Evolutionary conservation across 1,140 invertebrate genomes (phyloP).

Genomic region (Paramacrobiotus metropolitanus): DNA sequence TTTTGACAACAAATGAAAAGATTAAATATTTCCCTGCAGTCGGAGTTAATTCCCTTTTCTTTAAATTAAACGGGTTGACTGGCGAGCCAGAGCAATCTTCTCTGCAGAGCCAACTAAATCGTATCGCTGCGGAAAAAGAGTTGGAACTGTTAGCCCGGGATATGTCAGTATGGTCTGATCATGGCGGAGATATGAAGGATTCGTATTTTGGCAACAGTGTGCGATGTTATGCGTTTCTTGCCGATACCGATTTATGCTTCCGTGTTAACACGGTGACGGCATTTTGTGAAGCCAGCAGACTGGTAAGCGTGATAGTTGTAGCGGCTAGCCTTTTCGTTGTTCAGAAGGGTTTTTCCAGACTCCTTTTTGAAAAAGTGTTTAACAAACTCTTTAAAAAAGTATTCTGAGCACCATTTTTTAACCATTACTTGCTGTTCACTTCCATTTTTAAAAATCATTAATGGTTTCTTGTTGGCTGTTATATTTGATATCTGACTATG

Average conservation of each 20-base stretch:
- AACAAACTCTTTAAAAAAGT: no score
- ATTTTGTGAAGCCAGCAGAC: constrained; percentile 56
- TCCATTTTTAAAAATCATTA: background rate
- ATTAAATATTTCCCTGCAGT: constrained; percentile 54
- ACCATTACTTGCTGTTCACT: background rate
- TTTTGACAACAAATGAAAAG: constrained; percentile 38
- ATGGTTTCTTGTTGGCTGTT: no score
- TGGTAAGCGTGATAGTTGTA: no score
- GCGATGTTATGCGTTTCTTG: constrained; percentile 51
- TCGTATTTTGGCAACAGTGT: constrained; percentile 46
- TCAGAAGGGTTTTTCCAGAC: no score
- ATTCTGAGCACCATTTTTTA: background rate
- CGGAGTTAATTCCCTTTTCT: constrained; percentile 60
- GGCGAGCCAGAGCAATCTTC: constrained; percentile 4
- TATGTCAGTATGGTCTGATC: constrained; percentile 50
- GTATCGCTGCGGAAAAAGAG: constrained; percentile 14
- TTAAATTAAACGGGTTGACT: no score
- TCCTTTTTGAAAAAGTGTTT: no score
- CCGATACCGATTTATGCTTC: constrained; percentile 39
- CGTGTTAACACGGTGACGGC: constrained; percentile 55
- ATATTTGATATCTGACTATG: no score
- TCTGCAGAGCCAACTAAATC: constrained; percentile 4
- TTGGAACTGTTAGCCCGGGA: constrained; percentile 32
- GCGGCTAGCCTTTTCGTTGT: no score
- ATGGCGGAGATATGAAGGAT: constrained; percentile 36